Conservation (phyloP, 2,113 vertebrate genomes). For the Myotis lucifugus region DNA sequence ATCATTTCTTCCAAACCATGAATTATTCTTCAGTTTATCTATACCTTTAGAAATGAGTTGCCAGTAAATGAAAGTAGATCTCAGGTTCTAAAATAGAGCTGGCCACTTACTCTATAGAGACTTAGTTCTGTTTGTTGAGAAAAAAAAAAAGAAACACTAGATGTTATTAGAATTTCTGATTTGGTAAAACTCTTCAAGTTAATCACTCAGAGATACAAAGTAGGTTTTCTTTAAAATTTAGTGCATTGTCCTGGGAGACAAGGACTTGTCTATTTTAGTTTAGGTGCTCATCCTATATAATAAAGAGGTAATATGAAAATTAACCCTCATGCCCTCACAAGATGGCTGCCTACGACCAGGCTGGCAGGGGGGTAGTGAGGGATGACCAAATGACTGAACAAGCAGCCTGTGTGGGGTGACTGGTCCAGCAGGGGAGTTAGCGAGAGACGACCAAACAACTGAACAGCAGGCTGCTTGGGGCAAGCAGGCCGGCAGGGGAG, state of each 20-base stretch:
- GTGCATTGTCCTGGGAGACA: neutral
- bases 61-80: neutral
- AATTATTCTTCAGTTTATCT: neutral
- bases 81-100: neutral
- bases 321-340: too few relatives aligned
- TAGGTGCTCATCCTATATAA: neutral
- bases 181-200: neutral
- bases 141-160: neutral
- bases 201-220: neutral
- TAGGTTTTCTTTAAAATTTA: neutral
- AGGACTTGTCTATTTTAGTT: neutral
- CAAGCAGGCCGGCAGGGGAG: too few relatives aligned
- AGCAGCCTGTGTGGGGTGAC: too few relatives aligned
- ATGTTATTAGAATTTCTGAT: neutral
- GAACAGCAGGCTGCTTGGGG: too few relatives aligned
- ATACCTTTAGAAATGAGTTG: constrained; percentile 21
- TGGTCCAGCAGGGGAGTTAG: too few relatives aligned
- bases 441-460: too few relatives aligned
- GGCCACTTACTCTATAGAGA: neutral
- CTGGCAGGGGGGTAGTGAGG: too few relatives aligned
- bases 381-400: too few relatives aligned
- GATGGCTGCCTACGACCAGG: too few relatives aligned
- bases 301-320: too few relatives aligned
- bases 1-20: neutral
- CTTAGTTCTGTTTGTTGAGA: neutral